Evolutionary conservation across 2,797 vertebrate species (phyloP).

Genomic region (Pelochelys cantorii): DNA sequence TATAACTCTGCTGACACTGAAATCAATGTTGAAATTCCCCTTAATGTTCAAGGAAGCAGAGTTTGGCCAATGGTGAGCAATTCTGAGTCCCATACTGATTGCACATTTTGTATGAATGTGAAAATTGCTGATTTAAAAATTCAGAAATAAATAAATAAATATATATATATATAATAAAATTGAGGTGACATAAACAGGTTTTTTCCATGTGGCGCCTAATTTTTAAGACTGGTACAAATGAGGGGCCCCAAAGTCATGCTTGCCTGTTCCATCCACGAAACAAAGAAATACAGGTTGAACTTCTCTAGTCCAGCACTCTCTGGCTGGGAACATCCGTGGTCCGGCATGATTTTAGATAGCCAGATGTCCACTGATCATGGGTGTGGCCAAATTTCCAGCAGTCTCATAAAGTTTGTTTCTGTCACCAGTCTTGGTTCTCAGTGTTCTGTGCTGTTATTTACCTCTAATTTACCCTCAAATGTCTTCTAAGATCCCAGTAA

Average conservation of each 20-base stretch:
- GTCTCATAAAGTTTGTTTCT: too few relatives aligned
- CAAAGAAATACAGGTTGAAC: too few relatives aligned
- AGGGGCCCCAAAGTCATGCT: not conserved
- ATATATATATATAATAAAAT: not conserved
- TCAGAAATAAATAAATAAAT: not conserved
- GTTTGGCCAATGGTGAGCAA: not conserved
- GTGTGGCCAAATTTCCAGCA: too few relatives aligned
- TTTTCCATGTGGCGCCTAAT: not conserved
- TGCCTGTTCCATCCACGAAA: not conserved
- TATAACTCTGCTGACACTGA: not conserved
- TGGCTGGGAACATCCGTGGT: too few relatives aligned
- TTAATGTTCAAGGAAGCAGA: not conserved
- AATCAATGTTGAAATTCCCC: not conserved
- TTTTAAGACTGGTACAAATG: not conserved
- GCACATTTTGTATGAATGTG: not conserved
- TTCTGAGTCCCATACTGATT: fast-evolving
- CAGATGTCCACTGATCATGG: too few relatives aligned
- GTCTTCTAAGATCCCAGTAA: too few relatives aligned
- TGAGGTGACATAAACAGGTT: not conserved
- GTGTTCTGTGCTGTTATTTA: too few relatives aligned
- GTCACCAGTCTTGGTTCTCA: too few relatives aligned
- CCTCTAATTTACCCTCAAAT: too few relatives aligned
- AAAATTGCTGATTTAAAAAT: constrained; percentile 48
- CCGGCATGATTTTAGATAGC: too few relatives aligned
- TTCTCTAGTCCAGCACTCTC: too few relatives aligned